Conservation (phyloP, 2,113 vertebrate species). For the Phylloscopus whistleri region DNA sequence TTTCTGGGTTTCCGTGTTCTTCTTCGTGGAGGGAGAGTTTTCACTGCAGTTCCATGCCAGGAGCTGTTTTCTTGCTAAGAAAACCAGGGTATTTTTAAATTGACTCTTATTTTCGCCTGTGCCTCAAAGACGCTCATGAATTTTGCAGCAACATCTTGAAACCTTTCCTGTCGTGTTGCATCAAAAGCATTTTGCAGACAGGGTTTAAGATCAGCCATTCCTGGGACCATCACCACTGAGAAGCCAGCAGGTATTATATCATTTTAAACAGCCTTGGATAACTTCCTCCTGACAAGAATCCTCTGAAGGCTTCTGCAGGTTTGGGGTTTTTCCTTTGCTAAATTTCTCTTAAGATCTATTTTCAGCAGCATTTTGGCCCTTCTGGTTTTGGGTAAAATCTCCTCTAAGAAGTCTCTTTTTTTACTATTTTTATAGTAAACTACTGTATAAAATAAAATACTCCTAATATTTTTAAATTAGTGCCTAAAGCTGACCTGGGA, state of each 20-base stretch:
- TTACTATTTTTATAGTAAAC: neutral
- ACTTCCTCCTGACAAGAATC: neutral
- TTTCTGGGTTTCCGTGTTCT: neutral
- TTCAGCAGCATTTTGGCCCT: neutral
- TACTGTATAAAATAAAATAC: no score
- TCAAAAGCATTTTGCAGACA: neutral
- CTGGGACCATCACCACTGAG: neutral
- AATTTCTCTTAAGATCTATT: neutral
- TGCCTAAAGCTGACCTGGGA: neutral
- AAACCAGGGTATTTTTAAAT: neutral
- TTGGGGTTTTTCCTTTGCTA: neutral
- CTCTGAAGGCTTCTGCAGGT: neutral
- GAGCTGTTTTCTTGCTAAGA: neutral
- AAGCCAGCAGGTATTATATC: slow-evolving; percentile 9
- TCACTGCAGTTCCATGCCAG: neutral
- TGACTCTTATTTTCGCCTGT: neutral
- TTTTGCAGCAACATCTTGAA: neutral
- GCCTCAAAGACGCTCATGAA: neutral
- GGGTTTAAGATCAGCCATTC: neutral
- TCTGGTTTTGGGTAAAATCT: slow-evolving; percentile 18
- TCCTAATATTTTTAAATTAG: neutral
- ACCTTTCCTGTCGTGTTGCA: neutral
- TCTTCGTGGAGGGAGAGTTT: neutral
- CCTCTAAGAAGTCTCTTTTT: neutral
- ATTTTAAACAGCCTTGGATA: neutral